Base-by-base conservation (phyloP, 1,140 invertebrate genomes). In the Achroia grisella region DNA sequence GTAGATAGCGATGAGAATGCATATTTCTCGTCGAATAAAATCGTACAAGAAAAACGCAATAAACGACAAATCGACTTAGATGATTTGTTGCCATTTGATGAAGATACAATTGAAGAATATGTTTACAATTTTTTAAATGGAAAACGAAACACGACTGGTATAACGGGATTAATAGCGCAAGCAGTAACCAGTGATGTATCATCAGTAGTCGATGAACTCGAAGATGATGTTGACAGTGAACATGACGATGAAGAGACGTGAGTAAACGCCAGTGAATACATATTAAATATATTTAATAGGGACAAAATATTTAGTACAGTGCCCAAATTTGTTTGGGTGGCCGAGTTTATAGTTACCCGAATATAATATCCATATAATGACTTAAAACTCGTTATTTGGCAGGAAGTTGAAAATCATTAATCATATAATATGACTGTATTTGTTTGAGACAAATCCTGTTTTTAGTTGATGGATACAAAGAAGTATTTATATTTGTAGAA, bases 1-100 rank as follows among this genome's bases (percentile, higher is more conserved):
- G 88, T 89, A 30, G 87, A 89, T 43, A 82, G 56, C 42, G 81
- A 81, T 53, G 81, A 86, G 52, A 87, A 81, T 41, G 60, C 82
- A 53, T 71, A 87, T 44, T 41, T 59, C 9, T 59, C 68, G 28
- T 68, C 63, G 35, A 79, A 79, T 52, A 64, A 51, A 29, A 52
- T 39, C 8, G 9, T 11, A 8, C 56, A 60, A 47, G 57, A 64
- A 40, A 62, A 56, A n/a, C 69, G 86, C n/a, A 51, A 48, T 11
- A 84, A 72, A 46, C 61, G 81, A 48, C 73, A 86, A 53, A 63
- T 79, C 8, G 56, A 69, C 36, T 45, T 79, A 9, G 74, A 75
- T 48, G 71, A 82, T 43, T 52, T 85, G 39, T 45, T 86, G 31
- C 72, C 77, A 2, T 75, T 85, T 14, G 69, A 75, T 33, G 78